phyloP scores from a whole-genome alignment of 2,797 vertebrate genomes.

The Myiotriccus ornatus region DNA sequence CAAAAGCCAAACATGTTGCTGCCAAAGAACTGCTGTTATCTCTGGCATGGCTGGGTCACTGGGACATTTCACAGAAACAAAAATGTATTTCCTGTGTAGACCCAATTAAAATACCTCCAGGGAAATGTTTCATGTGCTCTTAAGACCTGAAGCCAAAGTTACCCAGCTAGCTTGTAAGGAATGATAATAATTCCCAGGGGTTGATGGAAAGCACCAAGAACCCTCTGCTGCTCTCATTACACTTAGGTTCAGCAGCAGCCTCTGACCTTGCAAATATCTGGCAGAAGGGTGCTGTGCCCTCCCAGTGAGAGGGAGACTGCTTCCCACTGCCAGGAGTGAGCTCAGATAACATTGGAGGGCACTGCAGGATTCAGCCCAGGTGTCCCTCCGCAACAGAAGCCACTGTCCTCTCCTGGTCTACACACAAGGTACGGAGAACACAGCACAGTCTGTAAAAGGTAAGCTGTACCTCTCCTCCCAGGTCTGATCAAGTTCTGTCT shows the following conservation, averaged over 20 bases:
- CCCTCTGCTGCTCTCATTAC: neutral
- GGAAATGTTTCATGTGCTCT: neutral
- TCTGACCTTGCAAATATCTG: constrained; percentile 12
- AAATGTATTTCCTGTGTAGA: constrained; percentile 53
- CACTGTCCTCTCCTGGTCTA: neutral
- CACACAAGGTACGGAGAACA: neutral
- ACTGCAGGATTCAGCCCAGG: neutral
- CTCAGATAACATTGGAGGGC: constrained; percentile 2
- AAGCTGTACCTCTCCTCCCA: neutral
- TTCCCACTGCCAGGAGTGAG: neutral
- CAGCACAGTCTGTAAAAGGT: neutral
- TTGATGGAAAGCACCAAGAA: neutral
- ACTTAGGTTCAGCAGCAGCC: neutral
- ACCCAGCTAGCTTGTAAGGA: neutral
- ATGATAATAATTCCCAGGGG: neutral
- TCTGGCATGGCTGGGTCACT: constrained; percentile 59
- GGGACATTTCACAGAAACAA: constrained; percentile 57
- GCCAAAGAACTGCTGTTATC: constrained; percentile 64
- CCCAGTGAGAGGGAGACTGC: neutral
- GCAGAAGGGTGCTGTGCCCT: constrained; percentile 9
- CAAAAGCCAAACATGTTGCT: neutral
- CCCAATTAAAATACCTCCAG: neutral
- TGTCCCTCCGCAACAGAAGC: neutral
- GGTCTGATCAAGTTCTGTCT: neutral
- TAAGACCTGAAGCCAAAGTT: constrained; percentile 43